Evolutionary conservation across 2,797 vertebrate genomes (phyloP), one percentile per base, ranked within the genome.

Genomic region (Coccyzus lansbergi): DNA sequence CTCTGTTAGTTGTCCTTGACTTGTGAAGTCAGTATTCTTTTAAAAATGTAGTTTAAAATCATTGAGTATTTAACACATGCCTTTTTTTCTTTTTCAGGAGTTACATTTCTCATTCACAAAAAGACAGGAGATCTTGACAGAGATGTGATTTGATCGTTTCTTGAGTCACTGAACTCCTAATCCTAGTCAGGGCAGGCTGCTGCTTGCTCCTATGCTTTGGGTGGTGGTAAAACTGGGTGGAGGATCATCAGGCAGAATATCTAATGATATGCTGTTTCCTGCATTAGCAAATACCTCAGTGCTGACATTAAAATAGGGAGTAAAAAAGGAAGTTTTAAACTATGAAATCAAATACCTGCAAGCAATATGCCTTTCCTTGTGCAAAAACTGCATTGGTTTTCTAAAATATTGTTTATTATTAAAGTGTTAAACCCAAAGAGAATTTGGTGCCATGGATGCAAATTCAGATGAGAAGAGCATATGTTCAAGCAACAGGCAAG

Each of bases 161-260:
- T 51, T 5, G 16, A 85, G 76, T 88, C 92, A 91, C 62, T 58
- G 24, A 95, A 74, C 92, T 92, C 86, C 69, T 79, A 79, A 88
- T 40, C 52, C 80, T 42, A 81, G 67, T 49, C 67, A 76, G 74
- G 83, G 62, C 94, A 95, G 67, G 95, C 74, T 87, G 51, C 62
- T 81, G 83, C 92, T 87, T 93, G 86, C 62, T 75, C 44, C 31
- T 52, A 0, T 26, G 26, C 56, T 92, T 90, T 58, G 10, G 49
- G 80, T 76, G 85, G 82, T 79, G 72, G 56, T 55, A 95, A 93
- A 89, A 94, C 44, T 63, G 75, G 75, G 83, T 93, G 86, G 88
- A 95, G 64, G 53, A 92, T 75, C 64, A 93, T 67, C 67, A 67
- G 74, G 49, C 36, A 83, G 84, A 95, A 48, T 72, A 90, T 20